A percentile compares a stretch with the other conserved stretches of the same genome.
Conservation (phyloP, 2,113 vertebrate species). For the Stercorarius parasiticus region DNA sequence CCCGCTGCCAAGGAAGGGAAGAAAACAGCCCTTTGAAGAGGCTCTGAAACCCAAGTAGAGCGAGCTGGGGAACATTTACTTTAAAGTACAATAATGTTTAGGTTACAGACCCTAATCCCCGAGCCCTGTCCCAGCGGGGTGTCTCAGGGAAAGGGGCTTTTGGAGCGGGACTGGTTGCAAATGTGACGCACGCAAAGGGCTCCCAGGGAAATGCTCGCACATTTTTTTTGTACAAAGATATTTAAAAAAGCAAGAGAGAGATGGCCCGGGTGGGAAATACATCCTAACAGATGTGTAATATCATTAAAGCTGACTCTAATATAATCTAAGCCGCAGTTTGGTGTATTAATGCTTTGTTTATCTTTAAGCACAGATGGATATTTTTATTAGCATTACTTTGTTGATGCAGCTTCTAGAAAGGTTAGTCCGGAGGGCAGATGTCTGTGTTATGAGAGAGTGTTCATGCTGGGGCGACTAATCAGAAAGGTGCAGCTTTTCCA, state of each 20-base stretch:
- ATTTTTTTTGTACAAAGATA: constrained; percentile 32
- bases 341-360: constrained; percentile 83
- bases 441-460: constrained; percentile 66
- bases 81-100: constrained; percentile 45
- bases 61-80: neutral
- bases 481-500: constrained; percentile 51
- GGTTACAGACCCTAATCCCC: constrained; percentile 38
- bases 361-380: constrained; percentile 83
- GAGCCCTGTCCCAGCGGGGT: neutral
- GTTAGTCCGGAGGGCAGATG: constrained; percentile 76
- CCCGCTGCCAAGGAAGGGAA: neutral
- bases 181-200: neutral
- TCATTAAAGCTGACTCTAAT: constrained; percentile 74
- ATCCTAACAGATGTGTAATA: constrained; percentile 74
- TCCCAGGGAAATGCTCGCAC: neutral
- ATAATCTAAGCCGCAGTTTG: constrained; percentile 73
- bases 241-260: constrained; percentile 23
- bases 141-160: neutral
- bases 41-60: constrained; percentile 45
- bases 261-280: constrained; percentile 30
- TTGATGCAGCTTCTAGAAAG: constrained; percentile 76
- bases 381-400: constrained; percentile 83
- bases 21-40: constrained; percentile 28
- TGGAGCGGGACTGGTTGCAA: neutral
- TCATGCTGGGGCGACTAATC: constrained; percentile 50